Evolutionary conservation across 2,888 invertebrate genomes (phyloP).

Genomic region (Hylaea fasciaria): DNA sequence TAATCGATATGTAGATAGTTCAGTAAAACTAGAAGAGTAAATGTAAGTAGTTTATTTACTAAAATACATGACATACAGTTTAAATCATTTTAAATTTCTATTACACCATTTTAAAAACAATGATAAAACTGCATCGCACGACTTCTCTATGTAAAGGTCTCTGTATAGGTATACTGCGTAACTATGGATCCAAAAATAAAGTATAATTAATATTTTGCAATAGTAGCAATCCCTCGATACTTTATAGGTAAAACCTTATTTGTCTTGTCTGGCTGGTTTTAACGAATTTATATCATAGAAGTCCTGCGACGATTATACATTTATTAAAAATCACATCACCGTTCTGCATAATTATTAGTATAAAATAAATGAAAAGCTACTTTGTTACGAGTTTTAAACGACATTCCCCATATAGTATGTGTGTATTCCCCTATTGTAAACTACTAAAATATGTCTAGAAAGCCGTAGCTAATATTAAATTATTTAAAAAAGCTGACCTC

Average conservation of each 20-base stretch:
- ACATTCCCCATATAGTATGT: too few relatives aligned
- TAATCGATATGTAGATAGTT: not conserved
- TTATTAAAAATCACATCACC: not conserved
- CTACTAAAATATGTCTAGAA: too few relatives aligned
- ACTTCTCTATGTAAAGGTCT: not conserved
- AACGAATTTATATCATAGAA: not conserved
- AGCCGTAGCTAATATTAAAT: too few relatives aligned
- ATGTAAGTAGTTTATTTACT: slow-evolving; percentile 49
- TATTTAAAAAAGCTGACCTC: too few relatives aligned
- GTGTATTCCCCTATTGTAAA: too few relatives aligned
- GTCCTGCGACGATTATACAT: not conserved
- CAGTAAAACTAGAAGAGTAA: slow-evolving; percentile 3
- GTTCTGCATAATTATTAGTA: not conserved
- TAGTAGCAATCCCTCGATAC: too few relatives aligned
- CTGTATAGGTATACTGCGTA: too few relatives aligned
- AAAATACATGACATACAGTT: slow-evolving; percentile 40
- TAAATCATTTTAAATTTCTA: slow-evolving; percentile 14
- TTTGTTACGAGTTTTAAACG: too few relatives aligned
- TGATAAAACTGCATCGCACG: not conserved
- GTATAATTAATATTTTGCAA: too few relatives aligned
- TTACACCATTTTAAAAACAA: not conserved
- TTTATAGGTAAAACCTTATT: too few relatives aligned
- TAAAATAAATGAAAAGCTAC: not conserved
- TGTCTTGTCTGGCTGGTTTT: too few relatives aligned
- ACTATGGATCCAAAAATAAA: too few relatives aligned